These are phyloP conservation scores for Gambelia wislizenii DNA, from an alignment of 2,797 vertebrate species.

Conservation along the genomic window DNA sequence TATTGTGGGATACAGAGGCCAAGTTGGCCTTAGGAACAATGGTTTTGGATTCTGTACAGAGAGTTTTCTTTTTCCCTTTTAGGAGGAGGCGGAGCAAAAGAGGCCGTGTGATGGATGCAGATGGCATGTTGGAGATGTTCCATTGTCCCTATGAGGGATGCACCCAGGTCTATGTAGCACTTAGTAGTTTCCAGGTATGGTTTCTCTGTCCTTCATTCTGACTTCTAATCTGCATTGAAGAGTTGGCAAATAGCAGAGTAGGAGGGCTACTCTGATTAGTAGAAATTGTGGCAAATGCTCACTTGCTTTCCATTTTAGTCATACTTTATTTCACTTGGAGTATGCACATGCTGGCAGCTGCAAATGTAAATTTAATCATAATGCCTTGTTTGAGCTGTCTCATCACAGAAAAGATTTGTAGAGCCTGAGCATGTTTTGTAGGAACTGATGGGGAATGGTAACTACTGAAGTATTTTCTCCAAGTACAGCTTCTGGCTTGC, in stretches of 20 bases:
- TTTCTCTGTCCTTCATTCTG: not conserved
- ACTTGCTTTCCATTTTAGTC: not conserved
- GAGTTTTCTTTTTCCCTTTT: not conserved
- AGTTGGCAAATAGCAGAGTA: not conserved
- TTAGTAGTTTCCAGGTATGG: conserved; percentile 92
- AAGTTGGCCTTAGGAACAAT: not conserved
- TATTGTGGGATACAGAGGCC: not conserved
- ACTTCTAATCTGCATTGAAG: not conserved
- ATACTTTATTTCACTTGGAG: not conserved
- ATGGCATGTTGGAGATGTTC: conserved; percentile 92
- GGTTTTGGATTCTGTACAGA: not conserved
- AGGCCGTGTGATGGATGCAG: conserved; percentile 84
- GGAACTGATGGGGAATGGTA: not conserved
- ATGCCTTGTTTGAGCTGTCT: too few species aligned
- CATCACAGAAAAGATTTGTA: not conserved
- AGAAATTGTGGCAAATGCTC: not conserved
- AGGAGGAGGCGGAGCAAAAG: conserved; percentile 85
- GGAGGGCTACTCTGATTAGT: not conserved
- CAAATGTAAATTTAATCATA: not conserved
- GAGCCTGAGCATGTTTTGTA: not conserved
- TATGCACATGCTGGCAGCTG: not conserved
- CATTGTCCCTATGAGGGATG: conserved; percentile 93
- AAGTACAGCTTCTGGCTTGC: not conserved
- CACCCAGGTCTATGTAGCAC: conserved; percentile 90
- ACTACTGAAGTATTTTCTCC: not conserved